phyloP scores from a whole-genome alignment of 2,797 vertebrate genomes.

The Geotrypetes seraphini region DNA sequence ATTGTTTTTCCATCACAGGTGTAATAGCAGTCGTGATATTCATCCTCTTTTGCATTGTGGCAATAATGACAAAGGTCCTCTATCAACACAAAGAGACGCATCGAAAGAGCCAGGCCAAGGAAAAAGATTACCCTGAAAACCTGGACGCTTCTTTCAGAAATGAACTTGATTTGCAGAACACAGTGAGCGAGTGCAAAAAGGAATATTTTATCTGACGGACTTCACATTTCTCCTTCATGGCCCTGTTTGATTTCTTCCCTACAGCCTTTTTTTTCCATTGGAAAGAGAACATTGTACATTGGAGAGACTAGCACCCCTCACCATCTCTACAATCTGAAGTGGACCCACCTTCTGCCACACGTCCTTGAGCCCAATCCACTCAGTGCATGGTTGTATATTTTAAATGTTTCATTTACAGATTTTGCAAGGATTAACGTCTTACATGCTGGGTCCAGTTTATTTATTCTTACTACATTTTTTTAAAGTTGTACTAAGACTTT shows the following conservation, averaged over 20 bases:
- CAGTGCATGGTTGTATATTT: conserved; percentile 9
- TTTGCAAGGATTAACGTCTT: conserved; percentile 15
- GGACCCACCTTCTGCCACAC: conserved; percentile 9
- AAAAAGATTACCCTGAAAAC: conserved; percentile 71
- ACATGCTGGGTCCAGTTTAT: too few relatives aligned
- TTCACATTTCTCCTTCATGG: conserved; percentile 18
- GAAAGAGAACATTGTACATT: conserved; percentile 20
- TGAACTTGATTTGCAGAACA: conserved; percentile 78
- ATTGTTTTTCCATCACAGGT: conserved; percentile 50
- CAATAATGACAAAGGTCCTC: conserved; percentile 75
- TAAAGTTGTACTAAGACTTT: too few relatives aligned
- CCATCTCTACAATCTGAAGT: conserved; percentile 28
- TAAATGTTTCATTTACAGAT: conserved; percentile 11
- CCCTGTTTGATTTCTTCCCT: conserved; percentile 2
- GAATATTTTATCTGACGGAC: conserved; percentile 89
- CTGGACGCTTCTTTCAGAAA: conserved; percentile 62
- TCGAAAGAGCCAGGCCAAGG: conserved; percentile 56
- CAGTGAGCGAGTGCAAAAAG: conserved; percentile 81
- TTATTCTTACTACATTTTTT: too few relatives aligned
- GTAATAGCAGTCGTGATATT: conserved; percentile 88
- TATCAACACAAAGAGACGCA: conserved; percentile 77
- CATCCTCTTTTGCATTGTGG: conserved; percentile 74
- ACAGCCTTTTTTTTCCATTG: conserved; percentile 12
- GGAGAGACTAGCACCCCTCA: conserved; percentile 24
- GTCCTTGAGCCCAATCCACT: too few relatives aligned